Evolutionary conservation across 64 coral and sea anemone species (phyloP), one percentile per base, ranked within the genome.

Genomic region (Stichodactyla helianthus): DNA sequence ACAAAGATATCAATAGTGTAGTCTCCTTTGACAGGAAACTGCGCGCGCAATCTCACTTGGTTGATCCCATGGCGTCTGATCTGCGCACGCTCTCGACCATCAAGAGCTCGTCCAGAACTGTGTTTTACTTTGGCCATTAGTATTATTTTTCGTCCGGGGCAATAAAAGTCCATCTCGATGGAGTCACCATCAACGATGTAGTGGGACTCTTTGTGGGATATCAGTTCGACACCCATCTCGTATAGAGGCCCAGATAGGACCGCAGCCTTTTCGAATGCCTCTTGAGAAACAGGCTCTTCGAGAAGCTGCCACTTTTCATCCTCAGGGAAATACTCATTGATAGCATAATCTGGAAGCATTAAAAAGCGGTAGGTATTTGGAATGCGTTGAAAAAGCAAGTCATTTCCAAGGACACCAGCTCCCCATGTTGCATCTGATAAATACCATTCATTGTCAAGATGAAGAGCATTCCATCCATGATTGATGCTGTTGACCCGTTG

Each of bases 261-360:
- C 9, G 77, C 90, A 35, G 86, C 74, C 63, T 83, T 52, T 76
- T 82, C 90, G 58, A 92, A 92, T 10, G 77, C 18, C 50, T 86
- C 85, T 13, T 62, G 79, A 53, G 74, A 70, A 2, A 92, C 16
- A 20, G 84, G 22, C 61, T 67, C 16, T 82, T 92, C 90, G 44
- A 92, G 61, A 18, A 92, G 50, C 85, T 92, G 90, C 90, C 90
- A 92, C 87, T 64, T 92, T 10, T 92, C 78, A 20, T 87, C 85
- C 57, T 82, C 85, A 0, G 90, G 90, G 26, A 87, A 83, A 18
- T 79, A 71, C 50, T 67, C 80, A 18, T 77, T 68, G 52, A 92
- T 92, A 6, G 90, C 90, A 12, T 71, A 44, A 6, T 85, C 79
- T 54, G 90, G 90, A 9, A 16, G 58, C 10, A 87, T 86, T 77